phyloP scores from a whole-genome alignment of 2,113 vertebrate genomes.

The Hemiprocne comata region DNA sequence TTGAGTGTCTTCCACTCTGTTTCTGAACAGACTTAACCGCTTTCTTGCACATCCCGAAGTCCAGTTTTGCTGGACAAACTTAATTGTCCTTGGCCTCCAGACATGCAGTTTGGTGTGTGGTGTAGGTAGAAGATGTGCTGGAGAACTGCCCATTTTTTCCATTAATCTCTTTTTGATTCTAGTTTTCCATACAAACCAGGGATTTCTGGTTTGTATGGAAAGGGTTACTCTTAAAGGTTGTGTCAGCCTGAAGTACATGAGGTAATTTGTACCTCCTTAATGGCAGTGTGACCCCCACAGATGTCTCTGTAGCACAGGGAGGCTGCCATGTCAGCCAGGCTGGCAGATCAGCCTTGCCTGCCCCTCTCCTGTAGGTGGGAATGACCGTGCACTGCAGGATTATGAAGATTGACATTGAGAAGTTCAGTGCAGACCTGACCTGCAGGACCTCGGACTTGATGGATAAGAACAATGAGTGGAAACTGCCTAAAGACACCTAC shows the following conservation, averaged over 20 bases:
- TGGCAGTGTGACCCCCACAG: background rate
- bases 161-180: background rate
- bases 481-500: constrained; percentile 95
- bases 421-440: constrained; percentile 96
- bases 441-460: constrained; percentile 95
- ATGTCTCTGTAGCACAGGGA: background rate
- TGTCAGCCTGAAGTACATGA: background rate
- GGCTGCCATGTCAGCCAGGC: rapidly evolving
- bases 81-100: background rate
- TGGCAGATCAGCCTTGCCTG: background rate
- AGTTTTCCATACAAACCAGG: too few species aligned
- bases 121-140: background rate
- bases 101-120: background rate
- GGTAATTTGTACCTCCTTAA: background rate
- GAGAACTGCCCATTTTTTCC: background rate
- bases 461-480: constrained; percentile 98
- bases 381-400: constrained; percentile 99
- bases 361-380: constrained; percentile 83
- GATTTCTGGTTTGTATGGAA: rapidly evolving
- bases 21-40: background rate
- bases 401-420: constrained; percentile 99
- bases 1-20: background rate
- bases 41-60: background rate
- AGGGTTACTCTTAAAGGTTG: background rate
- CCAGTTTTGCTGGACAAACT: background rate